These are phyloP conservation scores for Nemapogon koenigi DNA, from an alignment of 2,888 invertebrate genomes.

Conservation along the genomic window DNA sequence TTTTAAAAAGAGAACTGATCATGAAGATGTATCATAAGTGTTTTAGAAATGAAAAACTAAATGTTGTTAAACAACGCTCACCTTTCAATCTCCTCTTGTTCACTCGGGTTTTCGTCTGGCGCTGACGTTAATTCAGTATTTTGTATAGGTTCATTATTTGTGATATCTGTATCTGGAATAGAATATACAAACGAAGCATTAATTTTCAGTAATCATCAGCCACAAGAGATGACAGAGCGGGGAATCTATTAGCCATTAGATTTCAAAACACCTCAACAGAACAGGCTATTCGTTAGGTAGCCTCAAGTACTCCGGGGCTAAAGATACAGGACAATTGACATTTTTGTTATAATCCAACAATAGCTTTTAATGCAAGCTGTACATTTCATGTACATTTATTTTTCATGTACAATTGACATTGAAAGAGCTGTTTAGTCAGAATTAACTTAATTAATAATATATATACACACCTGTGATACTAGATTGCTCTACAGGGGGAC, in stretches of 20 bases:
- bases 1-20: too few relatives aligned
- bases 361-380: not conserved
- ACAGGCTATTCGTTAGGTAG: too few relatives aligned
- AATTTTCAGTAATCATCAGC: too few relatives aligned
- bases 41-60: too few relatives aligned
- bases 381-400: not conserved
- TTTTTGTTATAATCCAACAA: not conserved
- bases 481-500: slow-evolving; percentile 54
- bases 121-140: slow-evolving; percentile 54
- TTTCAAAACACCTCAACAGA: too few relatives aligned
- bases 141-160: slow-evolving; percentile 55
- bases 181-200: too few relatives aligned
- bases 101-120: slow-evolving; percentile 53
- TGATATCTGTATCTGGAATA: slow-evolving; percentile 55
- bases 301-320: too few relatives aligned
- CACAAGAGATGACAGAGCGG: too few relatives aligned
- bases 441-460: not conserved
- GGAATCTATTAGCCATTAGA: too few relatives aligned
- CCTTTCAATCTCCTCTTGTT: slow-evolving; percentile 56
- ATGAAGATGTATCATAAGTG: too few relatives aligned
- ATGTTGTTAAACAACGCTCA: slow-evolving; percentile 23
- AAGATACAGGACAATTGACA: too few relatives aligned
- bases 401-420: too few relatives aligned
- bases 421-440: not conserved
- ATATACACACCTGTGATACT: slow-evolving; percentile 48